A percentile compares a stretch with the other conserved stretches of the same genome.
Conservation (phyloP, 2,113 vertebrate species). For the Chaenocephalus aceratus region DNA sequence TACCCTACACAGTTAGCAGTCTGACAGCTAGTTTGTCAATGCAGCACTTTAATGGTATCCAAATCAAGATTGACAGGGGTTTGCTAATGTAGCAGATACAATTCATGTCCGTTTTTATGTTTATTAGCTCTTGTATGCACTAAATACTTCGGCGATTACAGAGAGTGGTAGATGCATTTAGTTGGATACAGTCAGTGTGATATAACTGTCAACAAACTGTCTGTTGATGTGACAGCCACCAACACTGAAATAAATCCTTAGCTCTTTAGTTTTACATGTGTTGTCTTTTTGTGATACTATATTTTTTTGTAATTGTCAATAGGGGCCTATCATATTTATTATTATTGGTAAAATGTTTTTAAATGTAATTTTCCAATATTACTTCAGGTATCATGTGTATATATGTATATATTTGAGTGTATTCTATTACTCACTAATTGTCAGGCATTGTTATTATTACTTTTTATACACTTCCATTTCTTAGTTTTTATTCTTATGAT, state of each 20-base stretch:
- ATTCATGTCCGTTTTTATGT: neutral
- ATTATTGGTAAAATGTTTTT: too few relatives aligned
- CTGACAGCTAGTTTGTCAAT: slow-evolving; percentile 10
- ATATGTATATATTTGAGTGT: too few relatives aligned
- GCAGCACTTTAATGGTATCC: slow-evolving; percentile 1
- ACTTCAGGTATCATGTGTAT: too few relatives aligned
- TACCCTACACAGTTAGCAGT: slow-evolving; percentile 11
- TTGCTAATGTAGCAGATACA: neutral
- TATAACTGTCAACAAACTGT: neutral
- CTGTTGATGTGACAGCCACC: neutral
- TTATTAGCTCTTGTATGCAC: neutral
- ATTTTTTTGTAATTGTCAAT: neutral
- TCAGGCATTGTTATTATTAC: too few relatives aligned
- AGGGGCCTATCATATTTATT: too few relatives aligned
- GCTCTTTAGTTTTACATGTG: too few relatives aligned
- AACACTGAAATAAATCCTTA: neutral
- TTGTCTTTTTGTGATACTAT: neutral
- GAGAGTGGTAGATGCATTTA: neutral
- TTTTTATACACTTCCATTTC: too few relatives aligned
- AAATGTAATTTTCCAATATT: too few relatives aligned
- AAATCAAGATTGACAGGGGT: neutral
- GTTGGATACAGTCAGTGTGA: neutral
- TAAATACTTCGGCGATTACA: neutral
- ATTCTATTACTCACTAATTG: too few relatives aligned
- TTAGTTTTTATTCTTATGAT: too few relatives aligned